Evolutionary conservation across 2,888 invertebrate species (phyloP), one percentile per base, ranked within the genome.

Genomic region (Ptilodon capucinus): DNA sequence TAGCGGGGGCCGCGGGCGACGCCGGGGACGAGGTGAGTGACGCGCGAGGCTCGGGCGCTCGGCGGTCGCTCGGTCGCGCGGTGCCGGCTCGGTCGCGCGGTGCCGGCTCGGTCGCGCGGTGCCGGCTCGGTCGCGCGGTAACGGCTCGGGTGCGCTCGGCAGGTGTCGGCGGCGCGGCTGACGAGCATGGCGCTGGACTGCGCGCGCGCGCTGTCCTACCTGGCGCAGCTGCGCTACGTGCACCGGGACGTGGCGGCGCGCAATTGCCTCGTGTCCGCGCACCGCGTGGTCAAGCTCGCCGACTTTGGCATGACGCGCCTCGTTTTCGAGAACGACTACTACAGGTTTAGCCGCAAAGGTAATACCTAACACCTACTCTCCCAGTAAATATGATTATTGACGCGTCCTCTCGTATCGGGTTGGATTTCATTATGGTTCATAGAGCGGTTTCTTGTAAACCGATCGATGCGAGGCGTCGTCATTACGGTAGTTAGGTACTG

Each of bases 231-330:
- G 68, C 96, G 96, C 83, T 97, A 95, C 83, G 97, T 98, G 47
- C 98, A 98, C 86, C 94, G 97, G 62, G 98, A 98, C 82, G 93
- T 98, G 21, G 95, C 82, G 79, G 96, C 76, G 92, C 95, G 91
- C 62, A 98, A 96, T 88, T 97, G 95, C 75, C 87, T 97, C 28
- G 94, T 97, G 8, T 94, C 94, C 81, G 94, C 95, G 32, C 93
- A 93, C 63, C 92, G 95, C 49, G 92, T 93, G 0, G 94, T 96
- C 4, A 97, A 97, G 79, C 91, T 95, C 28, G 96, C 95, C 2
- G 98, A 98, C 84, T 98, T 98, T 83, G 98, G 98, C 35, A 97
- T 98, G 97, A 95, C 97, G 2, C 92, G 98, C 38, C 94, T 96
- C 0, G 96, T 96, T 79, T 96, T 94, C 78, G 97, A 97, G 68